Base-by-base conservation (phyloP, 1,140 invertebrate genomes). In the Drosophila pandora region DNA sequence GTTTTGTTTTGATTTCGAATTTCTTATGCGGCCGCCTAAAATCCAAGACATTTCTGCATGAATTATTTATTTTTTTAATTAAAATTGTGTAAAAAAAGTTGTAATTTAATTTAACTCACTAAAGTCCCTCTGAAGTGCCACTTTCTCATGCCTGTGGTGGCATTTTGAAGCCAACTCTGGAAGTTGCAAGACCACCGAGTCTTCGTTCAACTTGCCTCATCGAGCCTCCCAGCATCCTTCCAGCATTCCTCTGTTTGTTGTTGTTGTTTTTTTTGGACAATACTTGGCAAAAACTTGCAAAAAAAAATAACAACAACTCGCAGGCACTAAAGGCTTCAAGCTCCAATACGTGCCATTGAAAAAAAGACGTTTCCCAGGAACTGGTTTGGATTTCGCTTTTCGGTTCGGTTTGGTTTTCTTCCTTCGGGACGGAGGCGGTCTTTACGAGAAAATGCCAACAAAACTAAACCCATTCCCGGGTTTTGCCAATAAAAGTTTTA, bases 381-480 rank as follows among this genome's bases (percentile, higher is more conserved):
- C 82, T 87, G 82, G 82, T 87, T 87, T 87, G 58, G 39, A 64
- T 75, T 81, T 81, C 43, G 41, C 5, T 43, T 43, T 43, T 39
- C 37, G 37, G 39, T 17, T 43, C 7, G 5, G 39, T 43, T 41
- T 67, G 67, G 71, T 75, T 83, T 65, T 59, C 78, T 68, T 75
- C 65, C 56, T 48, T 32, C 13, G 12, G 47, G 39, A 25, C 53
- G 58, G 57, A 22, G 30, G 57, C 41, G 25, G 25, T 49, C 71
- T 85, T 85, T 82, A 76, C 78, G 87, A 77, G 84, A 78, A 82
- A 85, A 82, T 82, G 82, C 61, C 64, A 74, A 76, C 87, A 87
- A 82, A 43, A 21, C 5, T 50, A 55, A 72, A 71, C 69, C 67
- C 56, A 76, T 79, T 72, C 62, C 41, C 52, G 39, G 25, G 21